Base-by-base conservation (phyloP, 1,140 invertebrate species). In the Subanguina moxae region DNA sequence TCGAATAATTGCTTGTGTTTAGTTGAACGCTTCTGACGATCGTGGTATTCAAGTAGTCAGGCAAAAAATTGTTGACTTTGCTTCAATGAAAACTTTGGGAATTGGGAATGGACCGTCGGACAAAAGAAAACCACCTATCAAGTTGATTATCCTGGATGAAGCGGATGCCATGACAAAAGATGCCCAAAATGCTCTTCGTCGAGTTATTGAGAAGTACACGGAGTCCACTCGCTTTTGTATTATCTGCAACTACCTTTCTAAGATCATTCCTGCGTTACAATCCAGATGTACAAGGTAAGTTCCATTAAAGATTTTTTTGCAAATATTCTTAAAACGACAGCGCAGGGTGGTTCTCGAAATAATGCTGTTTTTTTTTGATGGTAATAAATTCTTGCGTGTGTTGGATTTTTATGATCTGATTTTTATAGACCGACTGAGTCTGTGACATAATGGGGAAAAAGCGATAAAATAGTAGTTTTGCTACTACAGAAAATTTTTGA, bases 151-250 rank as follows among this genome's bases (percentile, higher is more conserved):
- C 75, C 84, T 99, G 13, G 96, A 99, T 88, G 96, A 99, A 87
- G 95, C 95, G 11, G 96, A 99, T 88, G 93, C 95, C 1, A 99
- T 99, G 96, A 99, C 96, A 1, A 91, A 93, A 83, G 94, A 98
- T 89, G 96, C 96, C 1, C 96, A 99, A 84, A 97, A 97, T 88
- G 62, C 27, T 21, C 30, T 45, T 68, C 75, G 86, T 87, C 65
- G 85, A 91, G 91, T 98, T 76, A 96, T 98, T 83, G 95, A 98
- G 84, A 97, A 97, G 82, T 98, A 93, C 80, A 97, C 95, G 25
- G 93, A 96, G 67, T 98, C 97, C 84, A 91, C 94, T 0, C 86
- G 96, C 28, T 99, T 99, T 83, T 99, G 96, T 82, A 89, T 99
- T 52, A 97, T 99, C 79, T 97, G 94, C 84, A 99, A 99, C 84